phyloP scores from a whole-genome alignment of 2,797 vertebrate species.

The Eremophila alpestris region DNA sequence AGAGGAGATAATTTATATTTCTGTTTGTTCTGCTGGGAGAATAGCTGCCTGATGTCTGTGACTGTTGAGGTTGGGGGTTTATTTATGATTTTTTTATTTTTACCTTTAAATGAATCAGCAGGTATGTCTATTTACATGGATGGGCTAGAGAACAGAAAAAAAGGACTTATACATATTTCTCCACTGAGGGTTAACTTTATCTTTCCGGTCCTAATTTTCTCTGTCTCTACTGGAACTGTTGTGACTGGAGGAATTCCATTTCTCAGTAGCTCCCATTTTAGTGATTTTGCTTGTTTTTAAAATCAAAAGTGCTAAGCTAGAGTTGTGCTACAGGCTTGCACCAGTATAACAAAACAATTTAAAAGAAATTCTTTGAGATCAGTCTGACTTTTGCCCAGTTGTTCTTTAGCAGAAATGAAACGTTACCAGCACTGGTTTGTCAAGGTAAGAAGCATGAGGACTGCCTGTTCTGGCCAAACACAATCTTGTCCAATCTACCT shows the following conservation, averaged over 20 bases:
- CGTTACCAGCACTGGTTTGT: not conserved
- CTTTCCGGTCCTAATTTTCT: not conserved
- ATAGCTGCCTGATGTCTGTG: slow-evolving; percentile 7
- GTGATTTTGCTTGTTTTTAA: not conserved
- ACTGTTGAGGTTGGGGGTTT: not conserved
- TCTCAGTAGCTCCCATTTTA: not conserved
- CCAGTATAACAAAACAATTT: not conserved
- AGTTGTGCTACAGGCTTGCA: not conserved
- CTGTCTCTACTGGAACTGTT: not conserved
- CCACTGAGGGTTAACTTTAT: not conserved
- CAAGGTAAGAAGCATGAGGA: not conserved
- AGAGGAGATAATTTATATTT: not conserved
- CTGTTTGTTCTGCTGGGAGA: not conserved
- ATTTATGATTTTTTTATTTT: not conserved
- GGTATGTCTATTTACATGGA: not conserved
- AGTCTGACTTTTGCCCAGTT: not conserved
- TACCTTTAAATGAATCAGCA: not conserved
- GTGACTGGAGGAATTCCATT: not conserved
- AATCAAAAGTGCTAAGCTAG: not conserved
- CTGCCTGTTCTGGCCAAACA: not conserved
- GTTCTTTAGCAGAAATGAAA: not conserved
- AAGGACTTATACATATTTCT: not conserved
- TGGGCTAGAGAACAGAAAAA: not conserved
- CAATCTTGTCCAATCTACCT: not conserved
- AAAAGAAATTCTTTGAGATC: not conserved